Evolutionary conservation across 2,113 vertebrate species (phyloP).

Genomic region (Haliaeetus leucogaster): DNA sequence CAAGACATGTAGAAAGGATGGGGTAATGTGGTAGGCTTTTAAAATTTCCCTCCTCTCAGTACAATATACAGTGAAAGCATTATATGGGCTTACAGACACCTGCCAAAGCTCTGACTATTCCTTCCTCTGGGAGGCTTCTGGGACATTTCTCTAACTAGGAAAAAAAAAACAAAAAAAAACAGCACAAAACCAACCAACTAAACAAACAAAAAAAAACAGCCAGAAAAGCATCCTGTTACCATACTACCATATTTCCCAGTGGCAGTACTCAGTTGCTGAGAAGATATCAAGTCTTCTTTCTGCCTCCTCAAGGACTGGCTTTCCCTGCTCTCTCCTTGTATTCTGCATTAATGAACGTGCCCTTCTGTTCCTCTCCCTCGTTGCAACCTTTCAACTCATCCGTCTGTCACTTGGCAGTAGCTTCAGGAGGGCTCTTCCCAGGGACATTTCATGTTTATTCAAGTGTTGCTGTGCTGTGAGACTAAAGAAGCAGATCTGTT

Average conservation of each 20-base stretch:
- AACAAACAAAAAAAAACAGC: no score
- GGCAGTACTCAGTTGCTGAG: neutral
- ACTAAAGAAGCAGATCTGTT: conserved; percentile 9
- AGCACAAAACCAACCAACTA: no score
- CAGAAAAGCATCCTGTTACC: neutral
- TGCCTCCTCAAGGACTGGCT: neutral
- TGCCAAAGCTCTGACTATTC: neutral
- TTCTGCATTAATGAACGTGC: neutral
- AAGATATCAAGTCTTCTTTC: neutral
- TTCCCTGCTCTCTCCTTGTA: neutral
- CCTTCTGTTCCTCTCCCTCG: conserved; percentile 2
- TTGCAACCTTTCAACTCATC: conserved; percentile 28
- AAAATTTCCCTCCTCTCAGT: neutral
- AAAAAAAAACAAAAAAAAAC: no score
- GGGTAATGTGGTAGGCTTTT: neutral
- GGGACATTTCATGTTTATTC: conserved; percentile 29
- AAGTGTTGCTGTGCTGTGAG: conserved; percentile 37
- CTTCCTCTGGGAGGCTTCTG: neutral
- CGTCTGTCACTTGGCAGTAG: conserved; percentile 51
- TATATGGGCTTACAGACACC: neutral
- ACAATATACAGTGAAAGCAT: neutral
- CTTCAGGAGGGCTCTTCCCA: neutral
- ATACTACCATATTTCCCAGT: neutral
- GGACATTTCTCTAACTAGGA: neutral
- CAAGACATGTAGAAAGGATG: neutral